Conservation (phyloP, 2,797 vertebrate species). For the Anguilla megastoma region DNA sequence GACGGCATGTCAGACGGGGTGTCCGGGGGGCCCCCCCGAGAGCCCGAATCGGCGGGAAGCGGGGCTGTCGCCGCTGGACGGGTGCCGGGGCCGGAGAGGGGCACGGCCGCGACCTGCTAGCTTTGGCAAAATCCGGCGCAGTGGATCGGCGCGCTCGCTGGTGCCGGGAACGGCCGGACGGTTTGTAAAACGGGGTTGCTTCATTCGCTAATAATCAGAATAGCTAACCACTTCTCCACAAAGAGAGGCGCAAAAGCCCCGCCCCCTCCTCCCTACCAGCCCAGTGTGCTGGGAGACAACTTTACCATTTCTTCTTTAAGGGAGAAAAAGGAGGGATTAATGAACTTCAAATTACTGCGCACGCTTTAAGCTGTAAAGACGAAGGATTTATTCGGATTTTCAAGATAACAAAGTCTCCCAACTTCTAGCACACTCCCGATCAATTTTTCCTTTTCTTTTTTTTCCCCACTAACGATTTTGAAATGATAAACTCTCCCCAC, state of each 20-base stretch:
- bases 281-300: slow-evolving; percentile 85
- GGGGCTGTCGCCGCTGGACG: slow-evolving; percentile 30
- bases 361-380: slow-evolving; percentile 99
- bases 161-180: slow-evolving; percentile 52
- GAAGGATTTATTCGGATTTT: slow-evolving; percentile 99
- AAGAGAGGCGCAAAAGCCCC: slow-evolving; percentile 60
- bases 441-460: slow-evolving; percentile 80
- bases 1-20: slow-evolving; percentile 65
- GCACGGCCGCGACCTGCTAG: slow-evolving; percentile 49
- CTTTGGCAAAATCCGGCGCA: slow-evolving; percentile 40
- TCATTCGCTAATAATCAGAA: slow-evolving; percentile 89
- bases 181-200: slow-evolving; percentile 78
- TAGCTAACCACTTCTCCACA: slow-evolving; percentile 91
- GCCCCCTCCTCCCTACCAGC: slow-evolving; percentile 84
- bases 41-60: slow-evolving; percentile 53
- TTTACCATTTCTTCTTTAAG: slow-evolving; percentile 93
- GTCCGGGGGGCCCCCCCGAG: slow-evolving; percentile 49
- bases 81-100: slow-evolving; percentile 42
- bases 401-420: slow-evolving; percentile 97
- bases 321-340: slow-evolving; percentile 88
- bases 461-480: slow-evolving; percentile 87
- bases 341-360: slow-evolving; percentile 95
- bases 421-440: slow-evolving; percentile 97
- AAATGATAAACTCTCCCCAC: slow-evolving; percentile 89
- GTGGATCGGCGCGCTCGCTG: slow-evolving; percentile 39